phyloP scores from a whole-genome alignment of 2,888 invertebrate species.

The Anaspis maculata region DNA sequence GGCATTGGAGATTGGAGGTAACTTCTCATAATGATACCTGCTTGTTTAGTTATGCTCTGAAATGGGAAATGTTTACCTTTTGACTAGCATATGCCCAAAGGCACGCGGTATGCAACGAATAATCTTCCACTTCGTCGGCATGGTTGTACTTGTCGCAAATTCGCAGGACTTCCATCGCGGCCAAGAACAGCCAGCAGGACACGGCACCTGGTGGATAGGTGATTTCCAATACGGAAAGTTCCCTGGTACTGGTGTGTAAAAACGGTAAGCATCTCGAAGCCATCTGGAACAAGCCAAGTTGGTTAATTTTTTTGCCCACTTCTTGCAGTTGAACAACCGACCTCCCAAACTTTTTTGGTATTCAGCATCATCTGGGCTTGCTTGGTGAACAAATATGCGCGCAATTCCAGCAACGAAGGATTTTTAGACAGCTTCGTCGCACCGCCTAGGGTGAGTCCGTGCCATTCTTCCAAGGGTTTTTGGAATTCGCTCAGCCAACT shows the following conservation, averaged over 20 bases:
- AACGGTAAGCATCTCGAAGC: constrained; percentile 84
- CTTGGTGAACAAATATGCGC: constrained; percentile 88
- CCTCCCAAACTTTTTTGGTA: constrained; percentile 73
- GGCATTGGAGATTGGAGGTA: too few species aligned
- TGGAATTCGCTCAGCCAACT: constrained; percentile 76
- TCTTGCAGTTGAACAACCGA: too few species aligned
- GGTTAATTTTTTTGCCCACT: too few species aligned
- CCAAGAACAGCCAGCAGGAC: constrained; percentile 89
- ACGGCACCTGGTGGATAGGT: constrained; percentile 73
- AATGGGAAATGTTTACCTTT: too few species aligned
- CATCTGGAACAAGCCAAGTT: constrained; percentile 55
- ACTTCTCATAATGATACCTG: background rate
- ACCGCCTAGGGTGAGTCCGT: constrained; percentile 62
- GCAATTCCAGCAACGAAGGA: constrained; percentile 73
- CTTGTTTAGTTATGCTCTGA: background rate
- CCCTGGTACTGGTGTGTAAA: constrained; percentile 81
- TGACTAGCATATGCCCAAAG: constrained; percentile 78
- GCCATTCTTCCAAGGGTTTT: constrained; percentile 72
- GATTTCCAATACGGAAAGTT: constrained; percentile 73
- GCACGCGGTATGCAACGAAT: constrained; percentile 77
- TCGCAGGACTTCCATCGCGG: constrained; percentile 75
- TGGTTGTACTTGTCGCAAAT: constrained; percentile 65
- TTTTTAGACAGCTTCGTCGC: constrained; percentile 56
- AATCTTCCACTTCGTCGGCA: constrained; percentile 61
- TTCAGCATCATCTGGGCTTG: constrained; percentile 80